Evolutionary conservation across 2,888 invertebrate genomes (phyloP).

Genomic region (Apodemia duryi): DNA sequence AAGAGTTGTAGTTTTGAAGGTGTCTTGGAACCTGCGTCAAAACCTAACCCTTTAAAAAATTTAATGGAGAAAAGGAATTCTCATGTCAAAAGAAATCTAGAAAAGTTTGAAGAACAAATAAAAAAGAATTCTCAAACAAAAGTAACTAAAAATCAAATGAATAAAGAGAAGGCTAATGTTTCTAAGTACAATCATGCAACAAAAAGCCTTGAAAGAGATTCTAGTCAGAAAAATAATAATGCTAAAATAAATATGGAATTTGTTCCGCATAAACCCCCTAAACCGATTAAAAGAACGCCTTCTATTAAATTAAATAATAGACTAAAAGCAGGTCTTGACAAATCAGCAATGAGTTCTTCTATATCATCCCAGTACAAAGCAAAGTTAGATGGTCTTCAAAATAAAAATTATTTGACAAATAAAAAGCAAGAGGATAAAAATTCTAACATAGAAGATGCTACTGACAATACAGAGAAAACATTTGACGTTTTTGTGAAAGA

Average conservation of each 20-base stretch:
- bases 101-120: conserved; percentile 80
- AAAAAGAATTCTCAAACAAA: conserved; percentile 63
- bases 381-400: conserved; percentile 70
- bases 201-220: conserved; percentile 71
- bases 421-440: conserved; percentile 60
- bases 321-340: conserved; percentile 65
- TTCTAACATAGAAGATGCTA: conserved; percentile 54
- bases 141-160: conserved; percentile 59
- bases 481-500: conserved; percentile 82
- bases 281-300: conserved; percentile 83
- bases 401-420: conserved; percentile 60
- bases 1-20: conserved; percentile 77
- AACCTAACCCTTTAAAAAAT: conserved; percentile 68
- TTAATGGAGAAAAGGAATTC: conserved; percentile 70
- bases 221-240: conserved; percentile 64
- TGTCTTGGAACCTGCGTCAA: conserved; percentile 69
- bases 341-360: conserved; percentile 61
- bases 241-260: conserved; percentile 74
- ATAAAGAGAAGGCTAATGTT: conserved; percentile 66
- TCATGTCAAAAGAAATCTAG: conserved; percentile 77
- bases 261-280: conserved; percentile 87
- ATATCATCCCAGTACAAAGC: conserved; percentile 74
- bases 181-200: conserved; percentile 64
- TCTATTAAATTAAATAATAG: conserved; percentile 80
- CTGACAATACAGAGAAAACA: conserved; percentile 70